phyloP scores from a whole-genome alignment of 2,797 vertebrate genomes.

The Pseudotriccus pelzelni region DNA sequence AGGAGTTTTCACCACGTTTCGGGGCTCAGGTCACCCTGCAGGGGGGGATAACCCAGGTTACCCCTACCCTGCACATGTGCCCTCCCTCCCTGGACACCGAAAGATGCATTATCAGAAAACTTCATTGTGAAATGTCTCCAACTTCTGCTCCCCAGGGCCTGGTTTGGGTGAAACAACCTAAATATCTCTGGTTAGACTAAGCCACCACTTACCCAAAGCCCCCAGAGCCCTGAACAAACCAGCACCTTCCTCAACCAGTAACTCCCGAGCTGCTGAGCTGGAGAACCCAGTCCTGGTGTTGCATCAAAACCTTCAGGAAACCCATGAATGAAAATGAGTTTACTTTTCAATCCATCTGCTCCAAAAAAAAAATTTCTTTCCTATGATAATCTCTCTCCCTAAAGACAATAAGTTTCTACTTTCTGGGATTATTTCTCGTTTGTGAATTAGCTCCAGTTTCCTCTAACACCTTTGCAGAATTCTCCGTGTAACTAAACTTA shows the following conservation, averaged over 20 bases:
- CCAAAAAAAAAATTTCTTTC: neutral
- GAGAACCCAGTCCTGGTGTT: neutral
- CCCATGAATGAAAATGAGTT: neutral
- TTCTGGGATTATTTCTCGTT: neutral
- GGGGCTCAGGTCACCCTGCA: neutral
- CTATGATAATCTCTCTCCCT: neutral
- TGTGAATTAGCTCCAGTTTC: neutral
- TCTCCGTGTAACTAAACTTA: neutral
- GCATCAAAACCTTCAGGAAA: neutral
- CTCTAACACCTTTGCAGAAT: neutral
- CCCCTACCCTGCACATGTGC: neutral
- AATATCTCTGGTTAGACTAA: neutral
- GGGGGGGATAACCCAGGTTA: neutral
- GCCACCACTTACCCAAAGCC: neutral
- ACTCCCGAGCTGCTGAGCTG: fast-evolving
- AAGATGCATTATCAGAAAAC: fast-evolving
- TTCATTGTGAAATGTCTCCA: fast-evolving
- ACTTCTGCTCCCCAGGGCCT: fast-evolving
- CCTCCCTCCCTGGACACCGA: neutral
- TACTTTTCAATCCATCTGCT: neutral
- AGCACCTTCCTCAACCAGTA: fast-evolving
- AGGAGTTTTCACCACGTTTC: neutral
- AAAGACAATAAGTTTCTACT: neutral
- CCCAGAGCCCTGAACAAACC: neutral
- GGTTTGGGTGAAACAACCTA: neutral